Evolutionary conservation across 2,797 vertebrate species (phyloP).

Genomic region (Notoglanidium macrostoma): DNA sequence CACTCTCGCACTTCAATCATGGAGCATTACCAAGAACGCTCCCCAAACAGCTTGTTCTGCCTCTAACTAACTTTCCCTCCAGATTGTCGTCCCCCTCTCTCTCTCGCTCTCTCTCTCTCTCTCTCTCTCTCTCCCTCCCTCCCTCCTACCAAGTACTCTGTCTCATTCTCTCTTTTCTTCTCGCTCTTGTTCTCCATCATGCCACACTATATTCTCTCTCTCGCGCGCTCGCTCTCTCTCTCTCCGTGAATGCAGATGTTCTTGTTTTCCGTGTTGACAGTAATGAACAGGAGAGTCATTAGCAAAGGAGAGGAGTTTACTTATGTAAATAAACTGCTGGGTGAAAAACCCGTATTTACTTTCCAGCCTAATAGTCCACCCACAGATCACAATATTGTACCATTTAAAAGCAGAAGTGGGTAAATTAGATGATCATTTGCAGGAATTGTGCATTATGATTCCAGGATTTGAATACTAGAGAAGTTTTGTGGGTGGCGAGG

Average conservation of each 20-base stretch:
- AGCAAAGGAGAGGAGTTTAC: slow-evolving; percentile 73
- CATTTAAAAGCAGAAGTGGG: slow-evolving; percentile 47
- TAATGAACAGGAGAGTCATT: slow-evolving; percentile 81
- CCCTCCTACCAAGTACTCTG: slow-evolving; percentile 25
- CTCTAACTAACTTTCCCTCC: slow-evolving; percentile 57
- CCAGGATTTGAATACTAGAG: slow-evolving; percentile 6
- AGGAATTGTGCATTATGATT: slow-evolving; percentile 27
- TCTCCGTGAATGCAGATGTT: slow-evolving; percentile 81
- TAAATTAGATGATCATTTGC: slow-evolving; percentile 47
- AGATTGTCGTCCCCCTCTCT: slow-evolving; percentile 36
- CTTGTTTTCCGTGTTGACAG: slow-evolving; percentile 70
- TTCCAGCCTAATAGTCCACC: slow-evolving; percentile 51
- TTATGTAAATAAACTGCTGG: slow-evolving; percentile 72
- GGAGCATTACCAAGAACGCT: slow-evolving; percentile 78
- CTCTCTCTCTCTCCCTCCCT: slow-evolving; percentile 19
- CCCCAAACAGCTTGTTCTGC: slow-evolving; percentile 78
- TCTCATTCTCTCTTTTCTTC: slow-evolving; percentile 51
- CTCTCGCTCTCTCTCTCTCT: neutral
- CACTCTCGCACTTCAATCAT: slow-evolving; percentile 71
- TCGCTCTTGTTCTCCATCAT: slow-evolving; percentile 46
- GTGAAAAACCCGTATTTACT: slow-evolving; percentile 67
- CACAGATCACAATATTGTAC: slow-evolving; percentile 53
- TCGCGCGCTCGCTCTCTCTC: slow-evolving; percentile 48
- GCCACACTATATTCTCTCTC: slow-evolving; percentile 58
- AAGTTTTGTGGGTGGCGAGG: neutral